Evolutionary conservation across 2,797 vertebrate species (phyloP), one percentile per base, ranked within the genome.

Genomic region (Syncerus caffer): DNA sequence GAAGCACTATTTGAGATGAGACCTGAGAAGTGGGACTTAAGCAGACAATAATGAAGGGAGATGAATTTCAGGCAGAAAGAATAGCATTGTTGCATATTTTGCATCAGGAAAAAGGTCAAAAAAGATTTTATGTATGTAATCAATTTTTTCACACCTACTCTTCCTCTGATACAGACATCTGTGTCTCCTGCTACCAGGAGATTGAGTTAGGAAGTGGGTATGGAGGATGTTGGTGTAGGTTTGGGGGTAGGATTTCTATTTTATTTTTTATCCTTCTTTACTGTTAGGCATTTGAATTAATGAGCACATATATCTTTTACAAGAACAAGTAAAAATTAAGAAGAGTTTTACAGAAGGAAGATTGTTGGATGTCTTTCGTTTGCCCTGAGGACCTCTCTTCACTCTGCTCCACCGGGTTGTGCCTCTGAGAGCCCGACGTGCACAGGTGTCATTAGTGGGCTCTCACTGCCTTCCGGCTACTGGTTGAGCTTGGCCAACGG

Each of bases 331-430:
- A 25, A 79, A 74, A 89, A 31, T 57, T 42, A 58, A 85, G 84
- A 45, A 34, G 38, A 57, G 7, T 90, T 62, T 38, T 62, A 55
- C 6, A 23, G 45, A 31, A 53, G 53, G 34, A 42, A n/a, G n/a
- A 4, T 0, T 13, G 2, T 19, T 62, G 57, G 11, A 17, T n/a
- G 2, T 25, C 10, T 86, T 86, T 31, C 47, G 1, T 80, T 55
- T 58, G 62, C 15, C 58, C 31, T 45, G 64, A 6, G 14, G 29
- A 7, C 15, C 12, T 31, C 13, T 38, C 60, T 80, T 85, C 14
- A 0, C 5, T 9, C 4, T 21, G 8, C 2, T 34, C 17, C 2
- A 8, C 2, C 13, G 13, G n/a, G 4, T 19, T 53, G 17, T 38
- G 60, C 3, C 16, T 34, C 45, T 13, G n/a, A 34, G 2, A 91